Evolutionary conservation across 2,113 vertebrate genomes (phyloP), one percentile per base, ranked within the genome.

Genomic region (Rhabdomys dilectus): DNA sequence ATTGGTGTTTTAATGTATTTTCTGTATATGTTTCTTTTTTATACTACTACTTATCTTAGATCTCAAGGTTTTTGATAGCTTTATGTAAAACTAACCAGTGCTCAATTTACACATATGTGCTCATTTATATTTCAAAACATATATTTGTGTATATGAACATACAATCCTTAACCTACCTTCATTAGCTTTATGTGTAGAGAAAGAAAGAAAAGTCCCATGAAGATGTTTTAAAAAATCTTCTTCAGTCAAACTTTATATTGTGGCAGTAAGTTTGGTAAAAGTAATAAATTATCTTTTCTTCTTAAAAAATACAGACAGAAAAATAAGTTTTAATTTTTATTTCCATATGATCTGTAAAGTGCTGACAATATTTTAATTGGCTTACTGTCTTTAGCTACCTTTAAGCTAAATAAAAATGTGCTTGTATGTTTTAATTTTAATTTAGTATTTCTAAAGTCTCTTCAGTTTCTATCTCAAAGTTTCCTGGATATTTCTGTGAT

Each of bases 221-320:
- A 29, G 60, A 48, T 77, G 4, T 78, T 24, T 77, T 90, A 62
- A 82, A 93, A 91, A 91, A 17, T 2, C 75, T 26, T 60, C 31
- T 91, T 88, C 86, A 51, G 13, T 88, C 8, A 70, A 89, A 91
- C 5, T 84, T 31, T 78, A 92, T 76, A 72, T 7, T 64, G 19
- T 72, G 42, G 42, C 45, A 92, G 7, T 88, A 66, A 95, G 70
- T 72, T 90, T 81, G 24, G 21, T 42, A 93, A 94, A 91, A 51
- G 88, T 31, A 2, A 70, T 29, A 51, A 36, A 21, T 95, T 94
- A 56, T 85, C 11, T 81, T 70, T 87, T 70, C 13, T 70, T 85
- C 0, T 68, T 85, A 93, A 94, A 93, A 95, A 68, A 58, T 39
- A 86, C 48, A 56, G 26, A 19, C 0, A 93, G 42, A 29, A n/a